A percentile compares a stretch with the other conserved stretches of the same genome.
Evolutionary conservation across 2,113 vertebrate genomes (phyloP).

Genomic region (Misgurnus mizolepis): DNA sequence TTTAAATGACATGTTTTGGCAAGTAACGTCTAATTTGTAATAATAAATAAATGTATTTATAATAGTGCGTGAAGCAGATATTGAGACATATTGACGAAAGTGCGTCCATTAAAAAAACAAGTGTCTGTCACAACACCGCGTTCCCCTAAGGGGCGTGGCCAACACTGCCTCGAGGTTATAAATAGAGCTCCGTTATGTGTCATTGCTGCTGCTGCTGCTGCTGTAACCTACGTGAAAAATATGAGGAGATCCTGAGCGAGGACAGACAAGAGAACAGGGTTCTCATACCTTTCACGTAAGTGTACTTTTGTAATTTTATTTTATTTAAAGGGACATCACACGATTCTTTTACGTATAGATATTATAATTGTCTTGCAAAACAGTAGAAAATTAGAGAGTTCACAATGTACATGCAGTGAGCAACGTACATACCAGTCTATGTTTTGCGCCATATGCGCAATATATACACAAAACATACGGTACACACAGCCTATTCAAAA

Average conservation of each 20-base stretch:
- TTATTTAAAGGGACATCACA: not conserved
- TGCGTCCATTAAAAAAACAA: not conserved
- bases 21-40: too few relatives aligned
- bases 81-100: not conserved
- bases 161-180: not conserved
- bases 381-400: not conserved
- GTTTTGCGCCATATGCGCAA: not conserved
- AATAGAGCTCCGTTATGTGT: not conserved
- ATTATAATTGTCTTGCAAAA: not conserved
- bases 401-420: not conserved
- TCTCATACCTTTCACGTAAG: not conserved
- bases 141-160: conserved; percentile 1
- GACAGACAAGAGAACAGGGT: not conserved
- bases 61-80: too few relatives aligned
- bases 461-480: not conserved
- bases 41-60: too few relatives aligned
- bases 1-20: too few relatives aligned
- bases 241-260: not conserved
- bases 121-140: not conserved
- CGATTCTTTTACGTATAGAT: not conserved
- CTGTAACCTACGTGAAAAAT: not conserved
- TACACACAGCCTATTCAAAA: too few relatives aligned
- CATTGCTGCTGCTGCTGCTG: not conserved
- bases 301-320: not conserved
- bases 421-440: not conserved